phyloP scores from a whole-genome alignment of 2,888 invertebrate species.

The Watsonalla cultraria region DNA sequence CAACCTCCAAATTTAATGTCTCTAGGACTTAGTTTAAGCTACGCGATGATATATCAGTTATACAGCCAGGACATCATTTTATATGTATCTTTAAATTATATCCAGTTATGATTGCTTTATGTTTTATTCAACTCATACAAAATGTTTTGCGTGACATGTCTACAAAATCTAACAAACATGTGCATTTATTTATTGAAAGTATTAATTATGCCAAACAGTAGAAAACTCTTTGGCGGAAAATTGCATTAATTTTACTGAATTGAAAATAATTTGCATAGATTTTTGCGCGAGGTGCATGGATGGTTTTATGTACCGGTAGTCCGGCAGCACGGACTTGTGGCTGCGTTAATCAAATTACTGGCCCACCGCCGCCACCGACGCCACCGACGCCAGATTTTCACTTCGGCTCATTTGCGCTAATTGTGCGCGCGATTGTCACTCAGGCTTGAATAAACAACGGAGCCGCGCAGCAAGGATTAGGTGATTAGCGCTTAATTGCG shows the following conservation, averaged over 20 bases:
- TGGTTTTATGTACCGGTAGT: conserved; percentile 23
- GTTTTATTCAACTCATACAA: too few relatives aligned
- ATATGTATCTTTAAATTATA: too few relatives aligned
- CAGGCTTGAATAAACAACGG: conserved; percentile 78
- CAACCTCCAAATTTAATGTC: too few relatives aligned
- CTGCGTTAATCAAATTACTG: conserved; percentile 69
- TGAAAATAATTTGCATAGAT: neutral
- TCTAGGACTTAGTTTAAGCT: too few relatives aligned
- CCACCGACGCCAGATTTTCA: conserved; percentile 74
- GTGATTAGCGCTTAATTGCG: conserved; percentile 76
- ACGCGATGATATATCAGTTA: too few relatives aligned
- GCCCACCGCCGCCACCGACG: conserved; percentile 44
- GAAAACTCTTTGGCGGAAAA: too few relatives aligned
- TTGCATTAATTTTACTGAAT: neutral
- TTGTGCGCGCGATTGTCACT: conserved; percentile 78
- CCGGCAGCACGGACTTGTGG: conserved; percentile 57
- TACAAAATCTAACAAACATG: too few relatives aligned
- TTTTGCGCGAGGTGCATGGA: conserved; percentile 11
- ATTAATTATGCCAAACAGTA: too few relatives aligned
- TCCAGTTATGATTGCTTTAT: too few relatives aligned
- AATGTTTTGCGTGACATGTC: too few relatives aligned
- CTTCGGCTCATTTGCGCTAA: conserved; percentile 78
- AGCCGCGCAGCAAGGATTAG: conserved; percentile 74
- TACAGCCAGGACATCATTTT: too few relatives aligned
- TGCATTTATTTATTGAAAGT: too few relatives aligned